Base-by-base conservation (phyloP, 30 jellyfish, hydroid and myxozoan species). In the Aurelia aurita region DNA sequence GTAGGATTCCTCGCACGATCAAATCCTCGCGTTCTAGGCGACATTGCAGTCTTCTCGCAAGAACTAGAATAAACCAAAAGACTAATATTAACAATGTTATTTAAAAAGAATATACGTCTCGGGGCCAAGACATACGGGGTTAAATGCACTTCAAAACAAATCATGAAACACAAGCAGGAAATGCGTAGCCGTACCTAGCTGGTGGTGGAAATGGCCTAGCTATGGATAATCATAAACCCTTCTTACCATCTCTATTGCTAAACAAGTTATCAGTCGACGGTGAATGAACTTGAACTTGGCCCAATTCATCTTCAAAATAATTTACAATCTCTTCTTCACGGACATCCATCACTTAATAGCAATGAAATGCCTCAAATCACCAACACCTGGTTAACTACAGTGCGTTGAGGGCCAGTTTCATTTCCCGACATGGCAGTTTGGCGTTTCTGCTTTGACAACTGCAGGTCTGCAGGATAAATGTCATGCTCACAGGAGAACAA, bases 201-300 rank as follows among this genome's bases (percentile, higher is more conserved):
- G 51, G 9, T 5, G 51, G 51, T 39, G n/a, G n/a, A n/a, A n/a
- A n/a, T n/a, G 51, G 51, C 51, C 51, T 39, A 5, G 51, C 51
- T 39, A 39, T 14, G 14, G 6, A 8, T 6, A 1, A 6, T 39
- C 6, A 46, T 1, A 47, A 5, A 10, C 22, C 32, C 96, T 27
- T 16, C 96, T 27, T 16, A 93, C 98, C 98, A 28, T 79, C 95
- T 74, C 90, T 87, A 62, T 93, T 93, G 88, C 98, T 93, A 72
- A 84, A 93, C 71, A 93, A 77, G 70, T 93, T 93, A 43, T 93
- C 98, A 5, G 87, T 68, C 23, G 98, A 93, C 10, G 98, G 98
- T 0, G 98, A 81, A 68, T 35, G 66, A 53, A 23, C 69, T 59
- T 81, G 83, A 35, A 46, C 20, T 25, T n/a, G 45, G 20, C 16